phyloP scores from a whole-genome alignment of 1,140 invertebrate species.

The Stenopsyche tienmushanensis region DNA sequence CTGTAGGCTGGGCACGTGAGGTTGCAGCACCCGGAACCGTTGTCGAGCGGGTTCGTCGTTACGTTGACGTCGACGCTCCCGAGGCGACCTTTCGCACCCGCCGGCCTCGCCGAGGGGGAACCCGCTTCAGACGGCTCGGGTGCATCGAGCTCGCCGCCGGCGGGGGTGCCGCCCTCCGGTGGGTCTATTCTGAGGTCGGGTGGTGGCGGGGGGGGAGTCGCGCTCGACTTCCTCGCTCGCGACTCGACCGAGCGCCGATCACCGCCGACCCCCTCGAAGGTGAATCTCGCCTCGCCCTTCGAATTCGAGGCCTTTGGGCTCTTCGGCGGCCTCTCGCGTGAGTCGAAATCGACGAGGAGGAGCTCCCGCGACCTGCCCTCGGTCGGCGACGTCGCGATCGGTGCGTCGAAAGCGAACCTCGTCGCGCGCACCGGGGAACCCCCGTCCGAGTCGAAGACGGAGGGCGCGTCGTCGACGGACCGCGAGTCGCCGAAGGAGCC shows the following conservation, averaged over 20 bases:
- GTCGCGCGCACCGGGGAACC: conserved; percentile 43
- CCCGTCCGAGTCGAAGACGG: conserved; percentile 47
- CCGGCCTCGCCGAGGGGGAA: conserved; percentile 29
- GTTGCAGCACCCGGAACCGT: conserved; percentile 38
- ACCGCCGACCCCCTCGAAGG: conserved; percentile 48
- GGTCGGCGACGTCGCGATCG: conserved; percentile 49
- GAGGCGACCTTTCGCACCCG: conserved; percentile 20
- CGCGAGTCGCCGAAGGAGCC: conserved; percentile 51
- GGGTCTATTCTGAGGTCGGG: conserved; percentile 62
- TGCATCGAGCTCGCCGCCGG: conserved; percentile 38
- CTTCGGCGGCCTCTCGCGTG: conserved; percentile 49
- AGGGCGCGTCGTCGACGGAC: conserved; percentile 48
- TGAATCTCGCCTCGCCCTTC: conserved; percentile 56
- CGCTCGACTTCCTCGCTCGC: conserved; percentile 43
- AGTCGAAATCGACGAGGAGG: conserved; percentile 41
- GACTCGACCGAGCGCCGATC: conserved; percentile 30
- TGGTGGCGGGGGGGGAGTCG: conserved; percentile 56
- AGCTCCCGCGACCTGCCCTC: conserved; percentile 38
- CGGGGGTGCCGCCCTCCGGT: no score
- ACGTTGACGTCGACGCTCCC: conserved; percentile 53
- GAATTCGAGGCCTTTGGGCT: conserved; percentile 50
- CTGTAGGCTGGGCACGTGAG: conserved; percentile 35
- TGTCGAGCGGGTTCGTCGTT: conserved; percentile 63
- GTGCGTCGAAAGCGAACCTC: conserved; percentile 53
- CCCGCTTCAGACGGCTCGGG: no score